phyloP scores from a whole-genome alignment of 2,113 vertebrate species.

The Coracopsis vasa region DNA sequence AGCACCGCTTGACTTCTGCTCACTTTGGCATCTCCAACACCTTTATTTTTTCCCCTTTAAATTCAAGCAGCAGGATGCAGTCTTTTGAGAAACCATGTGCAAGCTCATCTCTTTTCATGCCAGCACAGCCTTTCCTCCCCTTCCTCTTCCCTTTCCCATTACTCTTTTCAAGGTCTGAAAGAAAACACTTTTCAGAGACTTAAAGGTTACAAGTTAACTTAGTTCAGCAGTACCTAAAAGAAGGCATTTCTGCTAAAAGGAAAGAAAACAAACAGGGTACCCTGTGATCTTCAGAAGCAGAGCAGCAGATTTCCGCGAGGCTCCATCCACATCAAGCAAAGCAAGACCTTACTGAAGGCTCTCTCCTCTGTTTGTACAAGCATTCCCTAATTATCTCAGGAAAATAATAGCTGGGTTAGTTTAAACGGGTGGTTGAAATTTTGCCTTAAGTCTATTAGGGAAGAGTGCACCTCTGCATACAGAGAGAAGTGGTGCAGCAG shows the following conservation, averaged over 20 bases:
- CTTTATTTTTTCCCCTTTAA: neutral
- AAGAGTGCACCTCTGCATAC: neutral
- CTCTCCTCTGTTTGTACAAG: neutral
- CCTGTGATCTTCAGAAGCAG: neutral
- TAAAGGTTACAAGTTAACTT: neutral
- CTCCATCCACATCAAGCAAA: accelerated
- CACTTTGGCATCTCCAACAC: neutral
- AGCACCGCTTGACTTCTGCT: neutral
- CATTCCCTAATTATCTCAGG: neutral
- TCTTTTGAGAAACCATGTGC: neutral
- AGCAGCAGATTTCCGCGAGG: neutral
- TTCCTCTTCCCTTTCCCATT: neutral
- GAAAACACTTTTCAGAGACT: neutral
- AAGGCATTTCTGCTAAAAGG: neutral
- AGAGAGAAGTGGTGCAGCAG: accelerated
- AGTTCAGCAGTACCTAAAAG: neutral
- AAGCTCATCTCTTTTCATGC: neutral
- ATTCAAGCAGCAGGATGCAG: neutral
- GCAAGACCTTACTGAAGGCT: neutral
- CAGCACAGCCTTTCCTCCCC: neutral
- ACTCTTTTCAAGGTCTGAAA: neutral
- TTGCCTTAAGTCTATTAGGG: neutral
- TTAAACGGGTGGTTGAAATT: neutral
- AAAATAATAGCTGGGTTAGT: neutral
- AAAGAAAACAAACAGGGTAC: neutral